Percentiles rank a stretch among this genome's conserved stretches.
Conservation (phyloP, 2,888 invertebrate species). For the Pandemis corylana region DNA sequence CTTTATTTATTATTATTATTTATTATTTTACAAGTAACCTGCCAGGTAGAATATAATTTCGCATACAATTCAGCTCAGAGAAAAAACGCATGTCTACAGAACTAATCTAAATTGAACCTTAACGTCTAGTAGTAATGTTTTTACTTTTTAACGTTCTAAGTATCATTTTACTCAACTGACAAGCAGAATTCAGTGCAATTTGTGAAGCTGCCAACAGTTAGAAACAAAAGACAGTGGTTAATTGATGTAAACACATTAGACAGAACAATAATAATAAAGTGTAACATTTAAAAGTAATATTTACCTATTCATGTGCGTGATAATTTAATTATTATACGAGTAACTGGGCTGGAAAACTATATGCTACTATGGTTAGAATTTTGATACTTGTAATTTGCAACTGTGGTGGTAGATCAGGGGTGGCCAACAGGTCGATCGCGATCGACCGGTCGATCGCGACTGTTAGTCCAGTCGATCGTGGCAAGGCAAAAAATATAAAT, state of each 20-base stretch:
- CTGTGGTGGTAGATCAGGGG: no score
- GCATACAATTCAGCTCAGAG: background rate
- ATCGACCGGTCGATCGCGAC: no score
- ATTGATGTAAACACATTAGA: conserved; percentile 25
- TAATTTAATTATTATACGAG: background rate
- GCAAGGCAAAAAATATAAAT: no score
- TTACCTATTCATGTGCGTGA: background rate
- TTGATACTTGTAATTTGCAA: no score
- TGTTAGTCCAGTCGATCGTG: no score
- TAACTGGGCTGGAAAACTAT: no score
- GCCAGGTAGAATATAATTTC: background rate
- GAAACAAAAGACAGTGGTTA: conserved; percentile 22
- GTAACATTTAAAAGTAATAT: background rate
- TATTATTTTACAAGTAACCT: no score
- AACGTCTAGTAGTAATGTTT: background rate
- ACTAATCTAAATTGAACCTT: background rate
- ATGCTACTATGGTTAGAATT: no score
- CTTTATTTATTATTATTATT: no score
- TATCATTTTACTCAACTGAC: background rate
- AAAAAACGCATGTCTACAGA: background rate
- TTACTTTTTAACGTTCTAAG: background rate
- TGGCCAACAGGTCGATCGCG: no score
- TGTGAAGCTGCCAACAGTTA: conserved; percentile 33
- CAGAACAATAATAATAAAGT: background rate
- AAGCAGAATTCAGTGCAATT: conserved; percentile 12